phyloP scores from a whole-genome alignment of 37 sponge, comb jelly and placozoan genomes.

The Axinella damicornis region DNA sequence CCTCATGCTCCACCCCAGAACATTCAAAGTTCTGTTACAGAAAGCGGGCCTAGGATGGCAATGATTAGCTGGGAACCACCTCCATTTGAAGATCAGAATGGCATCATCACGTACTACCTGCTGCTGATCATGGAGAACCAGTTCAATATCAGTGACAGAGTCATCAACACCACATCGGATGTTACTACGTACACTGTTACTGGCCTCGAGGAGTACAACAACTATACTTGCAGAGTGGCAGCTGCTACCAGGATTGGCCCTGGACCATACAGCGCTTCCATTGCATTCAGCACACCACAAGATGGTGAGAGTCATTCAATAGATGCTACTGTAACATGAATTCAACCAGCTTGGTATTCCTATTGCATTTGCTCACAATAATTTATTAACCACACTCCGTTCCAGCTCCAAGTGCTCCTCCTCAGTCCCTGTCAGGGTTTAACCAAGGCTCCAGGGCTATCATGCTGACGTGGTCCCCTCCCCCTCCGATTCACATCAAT shows the following conservation, averaged over 20 bases:
- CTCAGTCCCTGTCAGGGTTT: too few relatives aligned
- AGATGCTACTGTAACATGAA: too few relatives aligned
- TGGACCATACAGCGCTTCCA: constrained; percentile 8
- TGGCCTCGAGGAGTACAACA: neutral
- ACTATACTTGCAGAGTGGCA: constrained; percentile 12
- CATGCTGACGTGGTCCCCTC: too few relatives aligned
- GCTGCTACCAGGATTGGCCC: constrained; percentile 8
- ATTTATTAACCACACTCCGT: too few relatives aligned
- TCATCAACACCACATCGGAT: neutral
- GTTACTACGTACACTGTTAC: neutral
- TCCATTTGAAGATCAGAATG: constrained; percentile 40
- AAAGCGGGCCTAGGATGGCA: too few relatives aligned
- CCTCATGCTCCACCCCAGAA: constrained; percentile 4
- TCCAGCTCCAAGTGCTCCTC: too few relatives aligned
- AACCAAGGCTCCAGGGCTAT: too few relatives aligned
- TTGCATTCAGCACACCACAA: neutral
- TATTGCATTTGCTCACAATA: too few relatives aligned
- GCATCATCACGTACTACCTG: constrained; percentile 17
- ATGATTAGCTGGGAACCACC: constrained; percentile 30
- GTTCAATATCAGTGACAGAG: neutral
- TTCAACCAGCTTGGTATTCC: too few relatives aligned
- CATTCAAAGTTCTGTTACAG: neutral
- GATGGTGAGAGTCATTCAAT: neutral
- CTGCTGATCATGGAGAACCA: neutral
- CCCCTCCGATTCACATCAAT: too few relatives aligned